Percentiles rank a stretch among this genome's conserved stretches.
Conservation (phyloP, 2,113 vertebrate species). For the Colaptes auratus region DNA sequence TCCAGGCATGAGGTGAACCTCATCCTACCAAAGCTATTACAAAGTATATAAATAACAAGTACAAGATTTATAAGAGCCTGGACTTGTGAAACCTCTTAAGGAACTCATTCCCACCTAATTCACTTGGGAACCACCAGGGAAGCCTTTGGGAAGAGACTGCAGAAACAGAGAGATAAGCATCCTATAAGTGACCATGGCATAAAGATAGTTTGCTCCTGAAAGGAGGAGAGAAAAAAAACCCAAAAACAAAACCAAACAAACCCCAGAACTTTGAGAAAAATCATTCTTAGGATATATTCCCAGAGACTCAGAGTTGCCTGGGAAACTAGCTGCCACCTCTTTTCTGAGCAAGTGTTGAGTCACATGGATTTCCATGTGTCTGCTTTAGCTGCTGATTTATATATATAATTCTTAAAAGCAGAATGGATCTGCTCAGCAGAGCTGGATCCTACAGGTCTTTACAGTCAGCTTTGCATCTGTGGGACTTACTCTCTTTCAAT, state of each 20-base stretch:
- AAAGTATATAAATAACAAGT: background rate
- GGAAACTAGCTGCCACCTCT: slow-evolving; percentile 32
- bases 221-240: too few relatives aligned
- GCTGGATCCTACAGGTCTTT: background rate
- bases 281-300: slow-evolving; percentile 1
- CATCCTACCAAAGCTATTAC: background rate
- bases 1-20: background rate
- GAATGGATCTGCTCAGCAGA: background rate
- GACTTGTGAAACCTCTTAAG: background rate
- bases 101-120: background rate
- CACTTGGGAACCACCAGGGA: background rate
- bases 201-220: background rate
- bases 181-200: background rate
- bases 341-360: slow-evolving; percentile 38
- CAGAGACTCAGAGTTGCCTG: slow-evolving; percentile 25
- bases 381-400: slow-evolving; percentile 10
- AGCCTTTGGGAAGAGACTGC: background rate
- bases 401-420: background rate
- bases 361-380: slow-evolving; percentile 27
- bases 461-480: background rate
- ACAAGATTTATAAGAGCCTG: background rate
- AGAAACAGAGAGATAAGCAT: background rate
- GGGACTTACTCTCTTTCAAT: background rate
- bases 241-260: too few relatives aligned
- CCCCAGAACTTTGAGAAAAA: background rate